Evolutionary conservation across 1,140 invertebrate species (phyloP).

Genomic region (Calosoma granatense): DNA sequence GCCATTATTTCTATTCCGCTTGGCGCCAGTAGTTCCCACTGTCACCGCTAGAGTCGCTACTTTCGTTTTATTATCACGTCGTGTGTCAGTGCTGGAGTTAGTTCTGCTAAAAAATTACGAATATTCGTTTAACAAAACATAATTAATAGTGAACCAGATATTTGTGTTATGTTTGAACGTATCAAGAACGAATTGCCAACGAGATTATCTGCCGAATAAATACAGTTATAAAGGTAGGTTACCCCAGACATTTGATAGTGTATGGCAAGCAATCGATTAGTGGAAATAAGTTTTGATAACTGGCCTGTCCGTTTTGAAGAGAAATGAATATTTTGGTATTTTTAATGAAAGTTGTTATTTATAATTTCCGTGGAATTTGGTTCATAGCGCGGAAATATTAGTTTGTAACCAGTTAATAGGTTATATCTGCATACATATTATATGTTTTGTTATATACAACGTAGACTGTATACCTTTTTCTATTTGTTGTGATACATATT

Average conservation of each 20-base stretch:
- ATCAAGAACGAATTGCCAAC: background rate
- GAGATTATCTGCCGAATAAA: background rate
- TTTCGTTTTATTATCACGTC: conserved; percentile 2
- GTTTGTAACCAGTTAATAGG: background rate
- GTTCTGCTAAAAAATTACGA: background rate
- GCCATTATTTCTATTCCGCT: background rate
- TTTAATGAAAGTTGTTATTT: too few relatives aligned
- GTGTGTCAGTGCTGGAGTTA: background rate
- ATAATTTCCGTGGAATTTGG: too few relatives aligned
- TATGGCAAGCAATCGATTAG: background rate
- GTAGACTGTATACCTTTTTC: too few relatives aligned
- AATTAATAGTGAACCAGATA: background rate
- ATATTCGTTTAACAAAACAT: background rate
- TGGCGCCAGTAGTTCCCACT: background rate
- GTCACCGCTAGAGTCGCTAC: background rate
- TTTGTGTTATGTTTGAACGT: background rate
- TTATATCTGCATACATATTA: background rate
- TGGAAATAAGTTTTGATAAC: conserved; percentile 1
- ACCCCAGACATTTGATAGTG: background rate
- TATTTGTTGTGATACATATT: too few relatives aligned
- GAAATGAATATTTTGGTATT: too few relatives aligned
- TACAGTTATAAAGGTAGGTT: background rate
- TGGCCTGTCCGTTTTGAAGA: too few relatives aligned
- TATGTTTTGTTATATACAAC: too few relatives aligned
- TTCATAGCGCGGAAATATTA: too few relatives aligned